A percentile compares a stretch with the other conserved stretches of the same genome.
phyloP scores from a whole-genome alignment of 1,140 invertebrate genomes.

The Drosophila ohnishii region DNA sequence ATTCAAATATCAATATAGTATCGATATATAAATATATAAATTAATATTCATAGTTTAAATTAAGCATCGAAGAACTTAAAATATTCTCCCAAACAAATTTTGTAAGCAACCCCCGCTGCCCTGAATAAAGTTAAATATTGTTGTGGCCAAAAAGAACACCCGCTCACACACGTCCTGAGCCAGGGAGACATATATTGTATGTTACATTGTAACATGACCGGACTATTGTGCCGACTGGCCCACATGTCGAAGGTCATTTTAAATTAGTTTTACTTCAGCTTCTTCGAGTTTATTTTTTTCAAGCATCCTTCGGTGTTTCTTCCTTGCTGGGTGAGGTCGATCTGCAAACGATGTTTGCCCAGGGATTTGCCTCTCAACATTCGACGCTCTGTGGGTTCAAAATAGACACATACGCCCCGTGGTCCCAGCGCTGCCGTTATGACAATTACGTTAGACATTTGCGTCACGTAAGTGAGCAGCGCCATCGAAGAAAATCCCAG shows the following conservation, averaged over 20 bases:
- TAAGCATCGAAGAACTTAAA: neutral
- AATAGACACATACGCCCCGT: slow-evolving; percentile 32
- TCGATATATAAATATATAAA: too few species aligned
- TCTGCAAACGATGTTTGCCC: slow-evolving; percentile 52
- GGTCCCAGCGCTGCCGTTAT: slow-evolving; percentile 51
- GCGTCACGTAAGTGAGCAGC: slow-evolving; percentile 61
- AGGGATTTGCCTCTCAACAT: slow-evolving; percentile 54
- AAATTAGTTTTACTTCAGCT: slow-evolving; percentile 68
- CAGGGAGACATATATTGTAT: slow-evolving; percentile 38
- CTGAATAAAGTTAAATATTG: slow-evolving; percentile 60
- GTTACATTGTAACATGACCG: slow-evolving; percentile 54
- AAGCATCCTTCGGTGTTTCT: slow-evolving; percentile 25
- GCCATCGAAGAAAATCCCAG: slow-evolving; percentile 51
- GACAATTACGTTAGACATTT: slow-evolving; percentile 76
- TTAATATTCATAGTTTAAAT: too few species aligned
- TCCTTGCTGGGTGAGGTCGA: slow-evolving; percentile 16
- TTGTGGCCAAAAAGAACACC: slow-evolving; percentile 31
- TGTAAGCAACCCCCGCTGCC: slow-evolving; percentile 14
- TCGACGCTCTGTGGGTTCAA: slow-evolving; percentile 9
- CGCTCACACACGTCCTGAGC: slow-evolving; percentile 23
- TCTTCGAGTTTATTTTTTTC: slow-evolving; percentile 28
- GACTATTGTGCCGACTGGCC: slow-evolving; percentile 56
- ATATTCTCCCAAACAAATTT: neutral
- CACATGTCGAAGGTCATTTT: slow-evolving; percentile 74
- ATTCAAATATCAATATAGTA: too few species aligned